These are phyloP conservation scores for Euzetes globulus DNA, from an alignment of 2,888 invertebrate species.

Conservation along the genomic window DNA sequence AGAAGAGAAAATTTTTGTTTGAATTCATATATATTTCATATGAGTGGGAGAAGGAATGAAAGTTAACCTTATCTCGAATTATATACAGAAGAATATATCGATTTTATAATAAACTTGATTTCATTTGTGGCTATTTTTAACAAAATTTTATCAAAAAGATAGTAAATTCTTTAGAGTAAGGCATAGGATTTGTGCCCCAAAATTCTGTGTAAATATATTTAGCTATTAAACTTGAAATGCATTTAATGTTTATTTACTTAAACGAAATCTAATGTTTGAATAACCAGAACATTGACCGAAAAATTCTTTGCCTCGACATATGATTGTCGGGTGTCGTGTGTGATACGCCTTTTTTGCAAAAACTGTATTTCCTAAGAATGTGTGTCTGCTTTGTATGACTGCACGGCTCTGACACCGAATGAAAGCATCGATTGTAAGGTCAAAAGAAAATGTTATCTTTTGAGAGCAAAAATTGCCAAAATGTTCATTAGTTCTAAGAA, in stretches of 20 bases:
- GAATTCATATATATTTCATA: background rate
- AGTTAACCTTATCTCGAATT: background rate
- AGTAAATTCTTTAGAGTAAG: too few species aligned
- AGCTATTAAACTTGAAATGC: too few species aligned
- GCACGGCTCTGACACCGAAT: background rate
- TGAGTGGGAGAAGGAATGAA: background rate
- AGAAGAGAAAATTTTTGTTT: background rate
- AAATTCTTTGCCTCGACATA: too few species aligned
- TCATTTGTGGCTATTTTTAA: background rate
- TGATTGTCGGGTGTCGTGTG: too few species aligned
- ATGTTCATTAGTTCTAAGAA: background rate
- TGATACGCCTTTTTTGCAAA: too few species aligned
- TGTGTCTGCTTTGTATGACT: background rate
- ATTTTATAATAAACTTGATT: constrained; percentile 4
- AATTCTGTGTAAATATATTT: too few species aligned
- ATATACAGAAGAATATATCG: background rate
- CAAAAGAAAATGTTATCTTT: constrained; percentile 2
- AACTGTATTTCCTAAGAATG: too few species aligned
- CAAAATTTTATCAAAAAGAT: too few species aligned
- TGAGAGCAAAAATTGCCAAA: background rate
- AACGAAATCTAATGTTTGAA: too few species aligned
- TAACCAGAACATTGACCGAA: too few species aligned
- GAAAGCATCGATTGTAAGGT: background rate
- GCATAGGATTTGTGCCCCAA: too few species aligned
- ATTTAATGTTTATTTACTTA: too few species aligned